phyloP scores from a whole-genome alignment of 2,797 vertebrate species.

The Taeniopygia guttata region DNA sequence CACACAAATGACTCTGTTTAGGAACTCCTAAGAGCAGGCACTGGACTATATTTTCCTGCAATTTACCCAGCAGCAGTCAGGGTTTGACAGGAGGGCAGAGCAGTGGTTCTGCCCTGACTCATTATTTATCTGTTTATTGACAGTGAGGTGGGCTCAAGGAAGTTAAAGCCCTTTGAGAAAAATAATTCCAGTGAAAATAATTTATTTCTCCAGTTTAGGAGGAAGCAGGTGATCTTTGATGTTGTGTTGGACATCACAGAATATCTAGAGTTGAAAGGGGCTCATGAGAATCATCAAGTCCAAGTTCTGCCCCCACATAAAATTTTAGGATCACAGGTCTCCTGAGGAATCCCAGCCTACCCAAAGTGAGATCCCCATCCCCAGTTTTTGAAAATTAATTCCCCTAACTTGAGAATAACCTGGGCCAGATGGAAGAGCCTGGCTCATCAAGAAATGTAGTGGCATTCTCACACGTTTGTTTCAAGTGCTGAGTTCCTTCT shows the following conservation, averaged over 20 bases:
- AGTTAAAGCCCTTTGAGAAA: neutral
- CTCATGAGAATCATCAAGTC: fast-evolving
- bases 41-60: neutral
- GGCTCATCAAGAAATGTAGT: neutral
- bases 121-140: neutral
- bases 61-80: neutral
- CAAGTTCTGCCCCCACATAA: neutral
- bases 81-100: neutral
- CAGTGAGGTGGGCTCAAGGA: neutral
- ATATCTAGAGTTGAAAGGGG: neutral
- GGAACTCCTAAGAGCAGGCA: neutral
- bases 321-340: neutral
- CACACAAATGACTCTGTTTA: neutral
- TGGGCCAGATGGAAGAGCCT: neutral
- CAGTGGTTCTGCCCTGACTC: neutral
- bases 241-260: neutral
- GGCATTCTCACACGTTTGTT: neutral
- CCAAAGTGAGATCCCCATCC: neutral
- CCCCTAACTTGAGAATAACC: neutral
- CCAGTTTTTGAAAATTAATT: neutral
- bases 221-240: neutral
- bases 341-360: neutral
- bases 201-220: neutral
- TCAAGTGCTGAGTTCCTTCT: neutral
- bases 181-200: neutral